Evolutionary conservation across 2,888 invertebrate species (phyloP).

Genomic region (Napeogenes sylphis): DNA sequence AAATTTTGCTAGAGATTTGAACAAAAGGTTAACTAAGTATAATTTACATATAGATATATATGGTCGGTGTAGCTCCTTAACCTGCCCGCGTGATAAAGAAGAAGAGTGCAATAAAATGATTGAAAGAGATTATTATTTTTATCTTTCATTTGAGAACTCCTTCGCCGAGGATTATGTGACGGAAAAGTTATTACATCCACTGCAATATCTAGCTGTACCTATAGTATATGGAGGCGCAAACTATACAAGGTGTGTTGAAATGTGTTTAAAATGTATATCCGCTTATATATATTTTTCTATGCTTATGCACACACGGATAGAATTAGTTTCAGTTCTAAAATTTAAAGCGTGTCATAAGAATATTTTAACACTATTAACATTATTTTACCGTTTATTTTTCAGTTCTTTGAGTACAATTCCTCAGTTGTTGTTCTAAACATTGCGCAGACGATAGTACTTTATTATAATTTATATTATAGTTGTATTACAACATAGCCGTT

Average conservation of each 20-base stretch:
- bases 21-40: conserved; percentile 37
- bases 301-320: too few relatives aligned
- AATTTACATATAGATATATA: conserved; percentile 45
- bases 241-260: conserved; percentile 43
- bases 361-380: neutral
- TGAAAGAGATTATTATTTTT: conserved; percentile 51
- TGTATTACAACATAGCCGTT: neutral
- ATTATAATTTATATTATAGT: too few relatives aligned
- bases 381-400: neutral
- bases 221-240: conserved; percentile 82
- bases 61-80: conserved; percentile 45
- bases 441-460: too few relatives aligned
- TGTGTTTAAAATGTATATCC: neutral
- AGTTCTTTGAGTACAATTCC: neutral
- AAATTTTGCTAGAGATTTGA: conserved; percentile 35
- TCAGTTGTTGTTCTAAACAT: neutral
- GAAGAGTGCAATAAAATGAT: conserved; percentile 41
- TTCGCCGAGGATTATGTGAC: conserved; percentile 53
- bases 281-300: too few relatives aligned
- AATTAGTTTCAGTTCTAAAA: too few relatives aligned
- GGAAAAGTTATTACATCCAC: conserved; percentile 49
- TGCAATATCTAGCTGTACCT: conserved; percentile 76
- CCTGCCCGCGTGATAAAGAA: conserved; percentile 37
- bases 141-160: conserved; percentile 58
- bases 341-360: neutral